Evolutionary conservation across 2,888 invertebrate species (phyloP), one percentile per base, ranked within the genome.

Genomic region (Leucophenga montana): DNA sequence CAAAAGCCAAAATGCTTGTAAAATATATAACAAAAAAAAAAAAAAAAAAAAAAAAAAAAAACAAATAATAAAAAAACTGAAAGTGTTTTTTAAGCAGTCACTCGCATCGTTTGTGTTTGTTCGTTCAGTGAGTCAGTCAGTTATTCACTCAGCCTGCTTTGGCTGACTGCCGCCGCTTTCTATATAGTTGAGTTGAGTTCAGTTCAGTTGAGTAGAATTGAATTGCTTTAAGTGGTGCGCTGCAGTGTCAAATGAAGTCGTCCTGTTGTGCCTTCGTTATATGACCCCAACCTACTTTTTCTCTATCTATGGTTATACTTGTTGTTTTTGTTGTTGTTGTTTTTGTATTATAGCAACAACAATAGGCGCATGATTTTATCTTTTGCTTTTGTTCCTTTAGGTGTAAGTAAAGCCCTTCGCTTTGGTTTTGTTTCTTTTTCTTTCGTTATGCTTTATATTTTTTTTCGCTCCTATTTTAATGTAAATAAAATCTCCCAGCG

Each of bases 261-360:
- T 39, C 11, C 9, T 39, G 39, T 11, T 39, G 39, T 39, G 39
- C 39, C 11, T 39, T 8, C 39, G 39, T 39, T 39, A 13, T 57
- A 16, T 57, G 57, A 57, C 57, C 57, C 33, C 57, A 57, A 57
- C 57, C 57, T 57, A 57, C 57, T 57, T 57, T n/a, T 57, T 57
- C n/a, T n/a, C n/a, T n/a, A n/a, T n/a, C n/a, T n/a, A n/a, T n/a
- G n/a, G 22, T 56, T n/a, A n/a, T n/a, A n/a, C n/a, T n/a, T n/a
- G n/a, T n/a, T n/a, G n/a, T 57, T 57, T 27, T 14, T 14, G 14
- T 57, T 0, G 8, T 31, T 31, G n/a, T n/a, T 57, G 9, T 4
- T 53, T 53, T 31, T 57, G 27, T 31, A 39, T 39, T 5, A 39
- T 8, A 39, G 11, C 39, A 39, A 11, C 39, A 39, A 39, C 39